Evolutionary conservation across 2,113 vertebrate genomes (phyloP), one percentile per base, ranked within the genome.

Genomic region (Apodemus sylvaticus): DNA sequence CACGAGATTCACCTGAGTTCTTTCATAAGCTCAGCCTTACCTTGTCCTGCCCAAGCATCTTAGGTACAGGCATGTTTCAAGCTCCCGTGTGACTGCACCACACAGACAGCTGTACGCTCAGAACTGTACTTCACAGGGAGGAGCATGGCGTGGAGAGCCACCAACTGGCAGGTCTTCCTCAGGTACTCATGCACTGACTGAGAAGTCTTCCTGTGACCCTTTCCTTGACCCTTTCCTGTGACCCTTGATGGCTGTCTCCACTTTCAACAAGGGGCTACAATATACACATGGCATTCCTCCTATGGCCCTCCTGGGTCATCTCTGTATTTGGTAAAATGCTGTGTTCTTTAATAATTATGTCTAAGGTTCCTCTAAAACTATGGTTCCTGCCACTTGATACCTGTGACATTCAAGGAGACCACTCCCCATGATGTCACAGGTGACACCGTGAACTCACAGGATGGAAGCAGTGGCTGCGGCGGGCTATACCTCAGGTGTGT

Each of bases 251-350:
- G 51, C n/a, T 77, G 62, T 88, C 64, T 95, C 96, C 82, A 77
- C 95, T 96, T 82, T 22, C 70, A 70, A 78, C n/a, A 89, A 97
- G 86, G 62, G 81, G 90, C 95, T 86, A 89, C 34, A 79, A 85
- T 82, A 89, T 94, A 70, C 94, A 92, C 83, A 90, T 73, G 26
- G 74, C 70, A 73, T 45, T 62, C 94, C 22, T 94, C 58, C 36
- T 11, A 12, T 10, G 0, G 26, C 4, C 68, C 29, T 42, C 76
- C 85, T 53, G 31, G 60, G 42, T 86, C 92, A 96, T 93, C 64
- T n/a, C 62, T 97, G 31, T 74, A 68, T 96, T 98, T 96, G 88
- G 89, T 55, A 78, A 88, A 79, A 51, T 74, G 64, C 92, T 85
- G 76, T 92, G 70, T 83, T 92, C 48, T 79, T 87, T 73, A 89